These are phyloP conservation scores for Pristionchus arcanus DNA, from an alignment of 2,888 invertebrate genomes.

Conservation along the genomic window DNA sequence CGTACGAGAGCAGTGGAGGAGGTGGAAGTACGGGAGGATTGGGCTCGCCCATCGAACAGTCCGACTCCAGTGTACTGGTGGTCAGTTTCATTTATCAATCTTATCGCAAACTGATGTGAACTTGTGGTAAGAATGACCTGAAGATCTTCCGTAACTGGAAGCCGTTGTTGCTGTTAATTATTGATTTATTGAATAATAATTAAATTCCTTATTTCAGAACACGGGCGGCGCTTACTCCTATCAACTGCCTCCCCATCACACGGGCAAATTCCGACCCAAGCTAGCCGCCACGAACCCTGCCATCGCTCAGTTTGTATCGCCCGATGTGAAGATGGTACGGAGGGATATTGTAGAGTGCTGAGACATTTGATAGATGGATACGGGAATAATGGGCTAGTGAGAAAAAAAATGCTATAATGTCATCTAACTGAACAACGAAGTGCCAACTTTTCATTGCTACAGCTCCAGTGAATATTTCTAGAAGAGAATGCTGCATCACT, in stretches of 20 bases:
- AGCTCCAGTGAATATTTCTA: no score
- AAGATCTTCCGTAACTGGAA: no score
- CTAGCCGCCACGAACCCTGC: conserved; percentile 60
- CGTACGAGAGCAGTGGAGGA: background rate
- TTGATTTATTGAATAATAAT: no score
- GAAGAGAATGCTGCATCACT: no score
- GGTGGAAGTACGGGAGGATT: background rate
- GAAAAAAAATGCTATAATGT: no score
- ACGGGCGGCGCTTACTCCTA: conserved; percentile 25
- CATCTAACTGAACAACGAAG: no score
- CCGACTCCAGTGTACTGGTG: background rate
- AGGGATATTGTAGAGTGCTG: background rate
- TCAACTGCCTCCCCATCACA: conserved; percentile 7
- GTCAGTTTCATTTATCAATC: background rate
- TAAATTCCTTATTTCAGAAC: background rate
- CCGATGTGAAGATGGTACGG: conserved; percentile 64
- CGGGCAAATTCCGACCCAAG: conserved; percentile 66
- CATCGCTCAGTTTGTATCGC: conserved; percentile 66
- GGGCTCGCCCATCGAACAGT: conserved; percentile 10
- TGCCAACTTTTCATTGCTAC: no score
- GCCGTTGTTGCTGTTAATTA: no score
- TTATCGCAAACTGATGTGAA: background rate
- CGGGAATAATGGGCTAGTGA: no score
- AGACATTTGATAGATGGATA: no score
- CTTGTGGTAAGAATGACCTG: background rate